Percentiles rank a stretch among this genome's conserved stretches.
Conservation (phyloP, 2,113 vertebrate species). For the Tragelaphus scriptus region DNA sequence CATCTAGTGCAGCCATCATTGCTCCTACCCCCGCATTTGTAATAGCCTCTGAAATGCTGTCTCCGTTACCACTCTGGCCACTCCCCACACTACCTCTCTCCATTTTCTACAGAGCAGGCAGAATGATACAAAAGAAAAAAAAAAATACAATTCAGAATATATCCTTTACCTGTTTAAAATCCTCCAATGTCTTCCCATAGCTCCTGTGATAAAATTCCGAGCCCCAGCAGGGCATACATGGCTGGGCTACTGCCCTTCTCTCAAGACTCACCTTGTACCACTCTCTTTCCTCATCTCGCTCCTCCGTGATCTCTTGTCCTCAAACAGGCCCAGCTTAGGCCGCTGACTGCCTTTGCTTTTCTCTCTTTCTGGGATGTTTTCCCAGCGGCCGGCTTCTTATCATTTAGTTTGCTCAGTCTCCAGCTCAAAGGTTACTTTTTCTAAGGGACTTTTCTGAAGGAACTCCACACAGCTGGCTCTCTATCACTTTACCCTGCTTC, state of each 20-base stretch:
- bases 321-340: neutral
- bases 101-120: neutral
- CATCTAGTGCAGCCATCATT: no score
- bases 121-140: neutral
- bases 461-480: neutral
- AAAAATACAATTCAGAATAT: neutral
- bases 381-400: neutral
- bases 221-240: neutral
- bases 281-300: fast-evolving
- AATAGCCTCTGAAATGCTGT: neutral
- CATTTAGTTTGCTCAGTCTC: neutral
- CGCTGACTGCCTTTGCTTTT: neutral
- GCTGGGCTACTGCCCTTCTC: neutral
- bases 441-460: neutral
- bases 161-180: neutral
- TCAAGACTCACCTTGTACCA: neutral
- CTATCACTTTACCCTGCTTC: neutral
- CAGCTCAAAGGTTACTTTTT: neutral
- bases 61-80: neutral
- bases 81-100: neutral
- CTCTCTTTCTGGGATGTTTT: neutral
- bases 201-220: neutral
- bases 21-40: neutral
- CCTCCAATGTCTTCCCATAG: neutral
- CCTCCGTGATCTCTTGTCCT: neutral